Evolutionary conservation across 2,888 invertebrate genomes (phyloP).

Genomic region (Pelosia muscerda): DNA sequence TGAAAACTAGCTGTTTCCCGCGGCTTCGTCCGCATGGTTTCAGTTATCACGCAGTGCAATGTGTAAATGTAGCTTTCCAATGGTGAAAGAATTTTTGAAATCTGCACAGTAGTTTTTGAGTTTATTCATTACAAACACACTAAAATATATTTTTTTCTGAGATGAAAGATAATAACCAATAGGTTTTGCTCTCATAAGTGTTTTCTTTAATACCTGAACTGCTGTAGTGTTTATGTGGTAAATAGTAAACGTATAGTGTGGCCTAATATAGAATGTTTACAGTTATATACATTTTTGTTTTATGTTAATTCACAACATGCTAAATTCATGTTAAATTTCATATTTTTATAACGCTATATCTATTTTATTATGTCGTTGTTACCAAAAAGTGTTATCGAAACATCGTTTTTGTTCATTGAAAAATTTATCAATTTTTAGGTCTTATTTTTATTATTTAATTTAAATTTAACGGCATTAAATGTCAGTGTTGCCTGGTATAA

Average conservation of each 20-base stretch:
- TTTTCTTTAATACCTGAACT: no score
- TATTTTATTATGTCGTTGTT: background rate
- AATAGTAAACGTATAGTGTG: conserved; percentile 3
- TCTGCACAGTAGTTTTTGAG: no score
- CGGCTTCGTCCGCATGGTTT: no score
- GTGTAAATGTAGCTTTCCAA: no score
- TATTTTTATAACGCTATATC: background rate
- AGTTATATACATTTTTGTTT: background rate
- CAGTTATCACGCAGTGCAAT: no score
- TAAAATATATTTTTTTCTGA: no score
- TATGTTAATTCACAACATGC: conserved; percentile 15
- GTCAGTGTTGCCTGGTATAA: conserved; percentile 28
- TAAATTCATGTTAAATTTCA: conserved; percentile 7
- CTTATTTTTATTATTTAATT: conserved; percentile 27
- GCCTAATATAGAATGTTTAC: background rate
- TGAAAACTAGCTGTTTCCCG: no score
- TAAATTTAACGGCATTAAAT: conserved; percentile 52
- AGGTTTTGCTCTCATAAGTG: no score
- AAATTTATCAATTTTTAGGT: conserved; percentile 15
- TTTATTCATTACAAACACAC: no score
- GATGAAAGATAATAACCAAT: no score
- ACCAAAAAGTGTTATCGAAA: conserved; percentile 5
- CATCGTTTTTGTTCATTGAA: conserved; percentile 8
- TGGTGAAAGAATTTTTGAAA: no score
- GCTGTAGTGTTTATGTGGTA: background rate